phyloP scores from a whole-genome alignment of 2,888 invertebrate species.

The Pheosia gnoma region DNA sequence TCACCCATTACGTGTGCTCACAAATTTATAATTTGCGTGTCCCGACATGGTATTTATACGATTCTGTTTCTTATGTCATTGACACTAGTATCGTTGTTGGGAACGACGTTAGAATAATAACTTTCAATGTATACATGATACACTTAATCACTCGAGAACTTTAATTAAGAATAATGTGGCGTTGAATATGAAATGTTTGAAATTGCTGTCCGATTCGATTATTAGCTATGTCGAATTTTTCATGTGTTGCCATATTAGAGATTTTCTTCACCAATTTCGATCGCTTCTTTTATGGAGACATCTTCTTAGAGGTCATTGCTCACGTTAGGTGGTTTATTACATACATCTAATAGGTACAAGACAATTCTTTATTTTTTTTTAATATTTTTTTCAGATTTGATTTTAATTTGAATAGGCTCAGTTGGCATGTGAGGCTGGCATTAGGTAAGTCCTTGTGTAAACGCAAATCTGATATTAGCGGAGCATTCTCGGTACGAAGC shows the following conservation, averaged over 20 bases:
- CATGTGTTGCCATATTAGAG: constrained; percentile 19
- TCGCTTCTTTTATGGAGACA: constrained; percentile 6
- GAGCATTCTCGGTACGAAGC: constrained; percentile 63
- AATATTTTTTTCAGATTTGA: constrained; percentile 22
- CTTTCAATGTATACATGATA: constrained; percentile 51
- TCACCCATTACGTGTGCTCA: constrained; percentile 67
- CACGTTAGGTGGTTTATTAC: neutral
- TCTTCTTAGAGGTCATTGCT: neutral
- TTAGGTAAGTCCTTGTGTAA: constrained; percentile 55
- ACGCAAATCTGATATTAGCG: constrained; percentile 73
- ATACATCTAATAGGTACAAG: too few relatives aligned
- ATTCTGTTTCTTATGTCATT: constrained; percentile 54
- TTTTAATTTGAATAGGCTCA: constrained; percentile 47
- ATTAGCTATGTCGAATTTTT: constrained; percentile 56
- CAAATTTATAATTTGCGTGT: constrained; percentile 69
- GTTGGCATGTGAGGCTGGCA: constrained; percentile 63
- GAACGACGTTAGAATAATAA: constrained; percentile 29
- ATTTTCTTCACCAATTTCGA: constrained; percentile 12
- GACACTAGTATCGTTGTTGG: constrained; percentile 40
- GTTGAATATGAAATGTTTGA: constrained; percentile 60
- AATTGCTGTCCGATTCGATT: constrained; percentile 55
- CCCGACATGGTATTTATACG: constrained; percentile 43
- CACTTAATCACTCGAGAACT: constrained; percentile 67
- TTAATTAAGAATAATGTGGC: constrained; percentile 71
- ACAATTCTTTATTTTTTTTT: neutral